Base-by-base conservation (phyloP, 2,797 vertebrate species). In the Leptatherina wallacei region DNA sequence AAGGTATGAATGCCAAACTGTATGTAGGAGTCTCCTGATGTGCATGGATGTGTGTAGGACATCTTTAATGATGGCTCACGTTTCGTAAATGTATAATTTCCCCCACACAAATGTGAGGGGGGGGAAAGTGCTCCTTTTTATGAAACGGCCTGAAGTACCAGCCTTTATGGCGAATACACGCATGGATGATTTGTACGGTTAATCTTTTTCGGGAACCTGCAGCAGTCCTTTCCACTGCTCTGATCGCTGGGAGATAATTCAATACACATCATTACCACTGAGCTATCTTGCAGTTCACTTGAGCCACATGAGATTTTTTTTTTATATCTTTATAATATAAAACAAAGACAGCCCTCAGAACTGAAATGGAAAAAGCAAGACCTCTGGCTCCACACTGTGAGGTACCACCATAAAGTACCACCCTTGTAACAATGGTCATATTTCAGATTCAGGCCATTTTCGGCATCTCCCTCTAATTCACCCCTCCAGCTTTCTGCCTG, bases 401-500 rank as follows among this genome's bases (percentile, higher is more conserved):
- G 49, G 6, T 60, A 49, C 76, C 24, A 81, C 67, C 55, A 61
- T 63, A 42, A 77, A 81, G 57, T 20, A 36, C 60, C 57, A 66
- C 60, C 47, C 11, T 24, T 4, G 72, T 71, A 72, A 84, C 82
- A 82, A 82, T 77, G 62, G 69, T 77, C 80, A 77, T 85, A 83
- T 88, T 89, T 88, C 71, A 85, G 75, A 83, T 61, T 44, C 0
- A 1, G 65, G 82, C 60, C 71, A 47, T 81, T 86, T 76, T 42
- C 30, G 35, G 3, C 20, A 20, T 13, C 13, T 59, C 36, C 58
- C 69, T 76, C 80, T 82, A 68, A 76, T 83, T 60, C 76, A 8
- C 69, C 75, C 76, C 82, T 77, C 84, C 42, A 74, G 79, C 71
- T 82, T 75, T 62, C 54, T 77, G 78, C 81, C 77, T 57, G 65